Percentiles rank a stretch among this genome's conserved stretches.
Conservation (phyloP, 2,113 vertebrate species). For the human (Homo sapiens) region DNA sequence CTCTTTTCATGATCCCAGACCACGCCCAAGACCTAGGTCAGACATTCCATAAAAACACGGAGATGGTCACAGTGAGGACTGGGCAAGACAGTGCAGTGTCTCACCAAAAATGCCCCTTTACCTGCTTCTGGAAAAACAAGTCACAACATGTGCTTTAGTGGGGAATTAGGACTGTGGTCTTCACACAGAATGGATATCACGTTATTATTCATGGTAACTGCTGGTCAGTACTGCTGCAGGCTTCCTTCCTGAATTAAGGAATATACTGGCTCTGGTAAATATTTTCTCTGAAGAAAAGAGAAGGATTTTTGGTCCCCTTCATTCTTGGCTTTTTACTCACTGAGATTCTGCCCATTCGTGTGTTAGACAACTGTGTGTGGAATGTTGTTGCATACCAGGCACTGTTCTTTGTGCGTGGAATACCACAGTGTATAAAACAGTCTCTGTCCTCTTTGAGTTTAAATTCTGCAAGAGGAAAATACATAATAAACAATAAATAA, state of each 20-base stretch:
- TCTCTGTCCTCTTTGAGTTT: not conserved
- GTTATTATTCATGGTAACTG: not conserved
- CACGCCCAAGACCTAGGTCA: not conserved
- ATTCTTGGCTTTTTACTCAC: not conserved
- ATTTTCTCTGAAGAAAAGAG: not conserved
- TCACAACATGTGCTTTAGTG: not conserved
- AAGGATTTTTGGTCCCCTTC: not conserved
- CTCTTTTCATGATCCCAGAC: not conserved
- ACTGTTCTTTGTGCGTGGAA: not conserved
- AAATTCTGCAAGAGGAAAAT: not conserved
- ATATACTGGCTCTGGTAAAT: not conserved
- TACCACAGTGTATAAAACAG: no score
- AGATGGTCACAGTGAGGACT: not conserved
- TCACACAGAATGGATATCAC: not conserved
- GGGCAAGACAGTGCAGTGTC: not conserved
- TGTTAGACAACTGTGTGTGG: fast-evolving
- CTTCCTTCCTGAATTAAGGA: not conserved
- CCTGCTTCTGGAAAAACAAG: not conserved
- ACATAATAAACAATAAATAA: not conserved
- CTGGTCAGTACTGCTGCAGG: not conserved
- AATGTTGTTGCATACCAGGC: fast-evolving
- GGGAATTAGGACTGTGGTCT: not conserved
- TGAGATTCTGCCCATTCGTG: fast-evolving
- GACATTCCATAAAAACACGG: not conserved
- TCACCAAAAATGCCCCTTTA: not conserved